Percentiles rank a stretch among this genome's conserved stretches.
Conservation (phyloP, 2,797 vertebrate species). For the Epinephelus awoara region DNA sequence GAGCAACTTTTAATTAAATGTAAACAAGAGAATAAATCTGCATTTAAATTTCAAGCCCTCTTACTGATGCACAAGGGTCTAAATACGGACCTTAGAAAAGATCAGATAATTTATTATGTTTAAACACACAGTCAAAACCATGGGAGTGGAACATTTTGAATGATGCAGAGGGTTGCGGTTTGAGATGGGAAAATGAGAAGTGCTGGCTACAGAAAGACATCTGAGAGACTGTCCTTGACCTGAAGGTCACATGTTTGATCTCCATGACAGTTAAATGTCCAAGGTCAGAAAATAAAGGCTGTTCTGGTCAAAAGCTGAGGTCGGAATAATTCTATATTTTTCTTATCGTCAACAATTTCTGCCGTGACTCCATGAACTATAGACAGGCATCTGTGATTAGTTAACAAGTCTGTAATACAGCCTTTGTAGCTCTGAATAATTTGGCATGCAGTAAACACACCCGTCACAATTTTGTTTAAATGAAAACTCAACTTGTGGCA, state of each 20-base stretch:
- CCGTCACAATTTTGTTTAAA: too few relatives aligned
- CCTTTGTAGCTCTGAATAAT: too few relatives aligned
- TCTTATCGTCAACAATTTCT: too few relatives aligned
- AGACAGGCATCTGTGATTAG: too few relatives aligned
- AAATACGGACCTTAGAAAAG: conserved; percentile 2
- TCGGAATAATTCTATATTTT: background rate
- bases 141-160: conserved; percentile 2
- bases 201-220: background rate
- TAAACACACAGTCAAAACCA: background rate
- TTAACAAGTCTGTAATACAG: too few relatives aligned
- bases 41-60: background rate
- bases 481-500: too few relatives aligned
- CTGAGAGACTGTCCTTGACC: background rate
- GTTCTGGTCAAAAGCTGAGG: background rate
- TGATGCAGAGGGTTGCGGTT: background rate
- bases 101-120: conserved; percentile 14
- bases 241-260: conserved; percentile 11
- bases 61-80: background rate
- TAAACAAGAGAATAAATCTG: conserved; percentile 30
- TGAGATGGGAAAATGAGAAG: conserved; percentile 12
- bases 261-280: background rate
- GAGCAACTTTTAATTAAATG: conserved; percentile 53
- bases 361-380: too few relatives aligned
- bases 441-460: too few relatives aligned
- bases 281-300: background rate